Conservation (phyloP, 2,888 invertebrate genomes). For the Chouioia cunea region DNA sequence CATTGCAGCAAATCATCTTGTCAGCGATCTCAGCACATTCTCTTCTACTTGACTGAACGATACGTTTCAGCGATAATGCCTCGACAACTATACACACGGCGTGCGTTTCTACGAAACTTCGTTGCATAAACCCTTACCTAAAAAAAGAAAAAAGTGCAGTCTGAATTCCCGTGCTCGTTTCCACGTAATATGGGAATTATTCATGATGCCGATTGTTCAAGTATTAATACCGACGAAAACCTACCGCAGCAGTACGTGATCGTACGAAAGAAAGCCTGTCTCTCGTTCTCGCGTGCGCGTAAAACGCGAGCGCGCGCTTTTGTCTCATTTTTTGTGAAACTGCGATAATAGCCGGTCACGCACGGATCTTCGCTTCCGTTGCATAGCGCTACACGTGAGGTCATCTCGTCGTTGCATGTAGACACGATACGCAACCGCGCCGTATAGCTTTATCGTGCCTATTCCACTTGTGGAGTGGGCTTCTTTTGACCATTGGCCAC, state of each 20-base stretch:
- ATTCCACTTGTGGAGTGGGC: too few relatives aligned
- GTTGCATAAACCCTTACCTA: not conserved
- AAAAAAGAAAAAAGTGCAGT: not conserved
- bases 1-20: not conserved
- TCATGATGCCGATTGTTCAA: not conserved
- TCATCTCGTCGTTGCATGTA: not conserved
- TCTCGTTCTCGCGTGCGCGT: not conserved
- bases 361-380: not conserved
- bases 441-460: too few relatives aligned
- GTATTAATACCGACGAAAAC: not conserved
- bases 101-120: too few relatives aligned
- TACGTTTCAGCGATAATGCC: slow-evolving; percentile 1
- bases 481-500: too few relatives aligned
- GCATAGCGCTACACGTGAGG: not conserved
- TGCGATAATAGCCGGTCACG: slow-evolving; percentile 25
- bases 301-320: slow-evolving; percentile 6
- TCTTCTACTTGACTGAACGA: not conserved
- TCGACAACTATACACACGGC: slow-evolving; percentile 1
- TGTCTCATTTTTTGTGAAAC: slow-evolving; percentile 4
- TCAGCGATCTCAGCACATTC: slow-evolving; percentile 14
- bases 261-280: slow-evolving; percentile 25
- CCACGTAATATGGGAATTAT: slow-evolving; percentile 13
- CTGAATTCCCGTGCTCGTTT: not conserved
- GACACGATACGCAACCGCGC: too few relatives aligned
- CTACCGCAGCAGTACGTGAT: slow-evolving; percentile 34